Percentiles rank a stretch among this genome's conserved stretches.
Conservation (phyloP, 2,888 invertebrate genomes). For the Periphyllus acericola region DNA sequence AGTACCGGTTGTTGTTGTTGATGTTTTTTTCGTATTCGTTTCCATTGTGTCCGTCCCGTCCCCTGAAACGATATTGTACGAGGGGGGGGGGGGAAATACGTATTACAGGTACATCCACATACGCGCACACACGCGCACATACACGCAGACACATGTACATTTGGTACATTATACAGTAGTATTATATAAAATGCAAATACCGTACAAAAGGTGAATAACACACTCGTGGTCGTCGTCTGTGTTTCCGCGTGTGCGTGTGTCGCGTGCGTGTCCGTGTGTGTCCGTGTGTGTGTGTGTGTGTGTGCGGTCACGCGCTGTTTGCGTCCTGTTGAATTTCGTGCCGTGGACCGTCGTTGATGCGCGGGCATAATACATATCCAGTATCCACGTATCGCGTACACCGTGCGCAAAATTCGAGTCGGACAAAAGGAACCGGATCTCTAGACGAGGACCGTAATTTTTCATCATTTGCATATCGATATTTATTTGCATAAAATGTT, state of each 20-base stretch:
- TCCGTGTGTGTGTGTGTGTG: not conserved
- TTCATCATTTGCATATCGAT: not conserved
- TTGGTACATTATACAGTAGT: not conserved
- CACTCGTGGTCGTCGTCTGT: not conserved
- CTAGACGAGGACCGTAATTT: constrained; percentile 1
- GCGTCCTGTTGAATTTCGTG: constrained; percentile 23
- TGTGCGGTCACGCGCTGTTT: constrained; percentile 15
- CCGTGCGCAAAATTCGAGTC: not conserved
- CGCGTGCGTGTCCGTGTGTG: not conserved
- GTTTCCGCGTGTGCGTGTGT: too few species aligned
- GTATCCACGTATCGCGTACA: not conserved
- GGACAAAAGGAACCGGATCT: not conserved
- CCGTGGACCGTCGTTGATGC: not conserved
- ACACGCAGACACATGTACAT: not conserved
- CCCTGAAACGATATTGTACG: not conserved
- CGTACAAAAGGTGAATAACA: constrained; percentile 35
- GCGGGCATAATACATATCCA: not conserved
- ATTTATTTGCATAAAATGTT: constrained; percentile 4
- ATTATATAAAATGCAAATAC: constrained; percentile 15
- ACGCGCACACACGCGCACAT: not conserved
- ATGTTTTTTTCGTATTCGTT: not conserved
- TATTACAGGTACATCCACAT: not conserved
- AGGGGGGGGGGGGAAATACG: not conserved
- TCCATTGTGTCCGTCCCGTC: not conserved
- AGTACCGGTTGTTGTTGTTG: not conserved